Conservation (phyloP, 2,888 invertebrate species). For the Leptinotarsa haldemani region DNA sequence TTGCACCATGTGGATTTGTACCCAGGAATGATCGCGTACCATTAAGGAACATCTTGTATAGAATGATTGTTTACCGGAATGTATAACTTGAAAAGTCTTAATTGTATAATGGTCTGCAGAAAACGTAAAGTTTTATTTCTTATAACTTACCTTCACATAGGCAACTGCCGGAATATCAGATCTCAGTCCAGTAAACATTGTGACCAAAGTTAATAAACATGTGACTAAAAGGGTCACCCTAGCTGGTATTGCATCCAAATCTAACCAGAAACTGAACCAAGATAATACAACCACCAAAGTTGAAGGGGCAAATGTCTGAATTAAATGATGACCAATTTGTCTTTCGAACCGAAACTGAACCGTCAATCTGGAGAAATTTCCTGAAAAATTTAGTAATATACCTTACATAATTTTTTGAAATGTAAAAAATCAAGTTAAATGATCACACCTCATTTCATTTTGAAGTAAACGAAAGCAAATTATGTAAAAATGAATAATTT, state of each 20-base stretch:
- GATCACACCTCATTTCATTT: no score
- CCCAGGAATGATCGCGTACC: no score
- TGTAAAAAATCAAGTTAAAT: no score
- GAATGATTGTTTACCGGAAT: no score
- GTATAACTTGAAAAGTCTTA: no score
- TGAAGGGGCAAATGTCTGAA: slow-evolving; percentile 88
- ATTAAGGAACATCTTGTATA: no score
- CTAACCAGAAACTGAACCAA: slow-evolving; percentile 90
- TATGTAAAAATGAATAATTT: no score
- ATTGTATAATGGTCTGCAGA: no score
- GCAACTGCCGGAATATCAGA: slow-evolving; percentile 89
- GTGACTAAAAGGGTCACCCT: slow-evolving; percentile 84
- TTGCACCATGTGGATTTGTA: no score
- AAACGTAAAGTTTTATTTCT: no score
- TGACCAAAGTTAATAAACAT: slow-evolving; percentile 85
- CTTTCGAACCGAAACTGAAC: slow-evolving; percentile 85
- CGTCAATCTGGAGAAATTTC: slow-evolving; percentile 82
- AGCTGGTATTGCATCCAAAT: slow-evolving; percentile 86
- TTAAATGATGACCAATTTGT: slow-evolving; percentile 86
- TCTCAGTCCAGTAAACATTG: slow-evolving; percentile 86
- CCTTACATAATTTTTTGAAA: background rate
- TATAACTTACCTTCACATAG: slow-evolving; percentile 79
- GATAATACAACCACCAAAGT: slow-evolving; percentile 85
- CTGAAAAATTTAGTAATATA: slow-evolving; percentile 61
- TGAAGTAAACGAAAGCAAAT: no score